phyloP scores from a whole-genome alignment of 2,888 invertebrate genomes.

The Cotesia congregata region DNA sequence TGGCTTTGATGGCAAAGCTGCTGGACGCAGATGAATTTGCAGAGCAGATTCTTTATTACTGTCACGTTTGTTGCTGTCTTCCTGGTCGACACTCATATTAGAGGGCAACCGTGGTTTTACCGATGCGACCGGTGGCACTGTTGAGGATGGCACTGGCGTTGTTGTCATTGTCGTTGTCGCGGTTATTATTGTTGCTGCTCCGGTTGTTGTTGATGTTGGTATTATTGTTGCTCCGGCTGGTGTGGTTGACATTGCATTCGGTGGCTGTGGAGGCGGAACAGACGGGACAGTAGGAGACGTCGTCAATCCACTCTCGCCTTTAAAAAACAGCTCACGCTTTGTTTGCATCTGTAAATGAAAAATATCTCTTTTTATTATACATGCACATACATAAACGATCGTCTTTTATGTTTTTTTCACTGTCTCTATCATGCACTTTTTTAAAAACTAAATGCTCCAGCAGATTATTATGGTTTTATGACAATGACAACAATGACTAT shows the following conservation, averaged over 20 bases:
- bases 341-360: conserved; percentile 79
- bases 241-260: conserved; percentile 51
- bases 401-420: not conserved
- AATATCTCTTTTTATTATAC: conserved; percentile 12
- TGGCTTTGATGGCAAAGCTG: conserved; percentile 72
- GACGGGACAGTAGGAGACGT: conserved; percentile 72
- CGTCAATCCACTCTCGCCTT: conserved; percentile 68
- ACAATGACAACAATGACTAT: conserved; percentile 1
- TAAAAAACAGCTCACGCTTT: conserved; percentile 91
- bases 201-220: conserved; percentile 42
- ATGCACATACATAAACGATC: not conserved
- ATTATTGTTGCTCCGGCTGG: conserved; percentile 42
- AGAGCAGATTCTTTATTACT: conserved; percentile 57
- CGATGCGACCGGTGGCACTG: conserved; percentile 71
- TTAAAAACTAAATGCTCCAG: not conserved
- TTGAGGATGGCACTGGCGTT: conserved; percentile 70
- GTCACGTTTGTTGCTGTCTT: conserved; percentile 68
- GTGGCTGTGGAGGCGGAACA: conserved; percentile 68
- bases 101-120: conserved; percentile 57
- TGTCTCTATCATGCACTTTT: conserved; percentile 1
- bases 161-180: conserved; percentile 51
- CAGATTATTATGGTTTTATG: not conserved
- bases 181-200: conserved; percentile 51
- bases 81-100: conserved; percentile 70
- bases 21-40: conserved; percentile 59